Evolutionary conservation across 2,797 vertebrate species (phyloP), one percentile per base, ranked within the genome.

Genomic region (Diplodus sargus): DNA sequence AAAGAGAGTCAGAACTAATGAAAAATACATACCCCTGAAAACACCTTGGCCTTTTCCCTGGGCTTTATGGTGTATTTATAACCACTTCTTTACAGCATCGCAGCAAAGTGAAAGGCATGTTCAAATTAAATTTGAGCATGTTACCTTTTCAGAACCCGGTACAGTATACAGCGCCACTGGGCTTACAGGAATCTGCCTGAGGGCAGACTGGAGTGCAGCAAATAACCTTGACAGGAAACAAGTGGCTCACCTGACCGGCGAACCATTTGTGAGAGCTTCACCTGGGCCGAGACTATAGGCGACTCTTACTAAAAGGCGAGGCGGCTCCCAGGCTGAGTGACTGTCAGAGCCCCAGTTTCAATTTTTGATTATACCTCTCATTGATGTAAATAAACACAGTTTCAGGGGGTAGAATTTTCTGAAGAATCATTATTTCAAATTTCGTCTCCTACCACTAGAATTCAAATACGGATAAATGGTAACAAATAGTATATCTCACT

Each of bases 1-100:
- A 86, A 89, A 89, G 79, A 75, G 65, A 78, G 82, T 82, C 82
- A 70, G 61, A 76, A 79, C 61, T 76, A 34, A 91, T 91, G 79
- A 94, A 94, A 94, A 93, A 94, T 92, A 81, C 82, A 92, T 91
- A 89, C 83, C 78, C 67, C 71, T 90, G 79, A 89, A 90, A 90
- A 92, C 83, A 92, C 89, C 90, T 90, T 75, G 54, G 74, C 80
- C 78, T 80, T 84, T 83, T 87, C 58, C 78, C 72, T 52, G 11
- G 54, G 79, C 88, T 89, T 89, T 79, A 78, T 48, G 64, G 74
- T 87, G 78, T 92, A 93, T 92, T 93, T 92, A 93, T 90, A 88
- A 86, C 82, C 71, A 30, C 60, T 56, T 84, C 76, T 89, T 85
- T 81, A 82, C 74, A 90, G 78, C 67, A 25, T 28, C 18, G 28